Evolutionary conservation across 2,113 vertebrate species (phyloP), one percentile per base, ranked within the genome.

Genomic region (Zosterops borbonicus): DNA sequence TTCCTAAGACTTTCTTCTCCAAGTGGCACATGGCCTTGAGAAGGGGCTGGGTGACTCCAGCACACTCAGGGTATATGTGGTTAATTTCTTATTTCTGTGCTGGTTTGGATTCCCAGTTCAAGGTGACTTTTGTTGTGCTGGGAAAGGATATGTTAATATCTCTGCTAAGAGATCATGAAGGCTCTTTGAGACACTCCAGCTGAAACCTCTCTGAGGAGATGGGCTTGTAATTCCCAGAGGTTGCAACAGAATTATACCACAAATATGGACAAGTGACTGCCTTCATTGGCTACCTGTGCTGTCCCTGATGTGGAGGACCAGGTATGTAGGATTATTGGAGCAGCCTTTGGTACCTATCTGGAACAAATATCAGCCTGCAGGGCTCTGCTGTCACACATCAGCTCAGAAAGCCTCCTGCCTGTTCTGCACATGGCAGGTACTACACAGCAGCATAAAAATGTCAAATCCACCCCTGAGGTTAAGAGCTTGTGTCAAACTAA

Each of bases 321-420:
- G 8, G 35, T 28, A 47, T 0, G 0, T 19, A 5, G 10, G 20
- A 15, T 59, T 56, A 23, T 28, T 53, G 25, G 64, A 39, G 59
- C 46, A 80, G 76, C 50, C n/a, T 91, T 78, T 81, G n/a, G 60
- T 8, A 17, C 24, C 25, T 47, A 14, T 17, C 39, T 7, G 9
- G 69, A 78, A 31, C 7, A 71, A 50, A 70, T 55, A 46, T 42
- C 62, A 63, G n/a, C 50, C 47, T 59, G 10, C n/a, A 46, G 50
- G 75, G 44, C 69, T 76, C n/a, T 28, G 35, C 62, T 85, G 27
- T 49, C 80, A 77, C 55, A 55, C 11, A 0, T 21, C 42, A 56
- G 33, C 55, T 76, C 20, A 46, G 53, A 24, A 52, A 67, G 5
- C 33, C 69, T 62, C 49, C n/a, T 79, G 53, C 63, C 25, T 68